Evolutionary conservation across 2,113 vertebrate species (phyloP).

Genomic region (Eulacestoma nigropectus): DNA sequence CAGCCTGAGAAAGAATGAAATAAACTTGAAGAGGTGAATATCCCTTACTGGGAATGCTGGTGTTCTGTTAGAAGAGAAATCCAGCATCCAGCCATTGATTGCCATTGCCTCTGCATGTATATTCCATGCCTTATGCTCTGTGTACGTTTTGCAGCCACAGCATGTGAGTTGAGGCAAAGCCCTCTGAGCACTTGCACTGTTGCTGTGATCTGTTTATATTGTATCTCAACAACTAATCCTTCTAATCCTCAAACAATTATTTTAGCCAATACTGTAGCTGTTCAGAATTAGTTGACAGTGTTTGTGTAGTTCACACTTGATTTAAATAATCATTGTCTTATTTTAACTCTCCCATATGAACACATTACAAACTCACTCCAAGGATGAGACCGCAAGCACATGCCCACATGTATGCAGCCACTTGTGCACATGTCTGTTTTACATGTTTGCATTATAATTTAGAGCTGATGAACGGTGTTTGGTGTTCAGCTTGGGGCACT

Average conservation of each 20-base stretch:
- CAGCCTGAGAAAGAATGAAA: background rate
- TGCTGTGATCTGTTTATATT: background rate
- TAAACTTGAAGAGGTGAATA: accelerated
- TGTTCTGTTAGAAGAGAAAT: background rate
- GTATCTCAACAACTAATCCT: background rate
- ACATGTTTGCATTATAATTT: background rate
- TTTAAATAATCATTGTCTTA: background rate
- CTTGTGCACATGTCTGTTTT: background rate
- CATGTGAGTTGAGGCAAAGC: background rate
- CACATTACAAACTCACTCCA: background rate
- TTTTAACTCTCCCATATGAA: background rate
- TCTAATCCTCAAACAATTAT: conserved; percentile 4
- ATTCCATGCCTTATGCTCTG: background rate
- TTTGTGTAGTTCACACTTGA: background rate
- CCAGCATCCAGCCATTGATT: background rate
- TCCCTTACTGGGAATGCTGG: accelerated
- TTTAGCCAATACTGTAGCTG: background rate
- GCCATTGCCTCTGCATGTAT: background rate
- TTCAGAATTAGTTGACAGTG: background rate
- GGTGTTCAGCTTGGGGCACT: background rate
- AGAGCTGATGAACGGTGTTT: background rate
- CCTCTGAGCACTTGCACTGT: background rate
- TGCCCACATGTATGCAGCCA: background rate
- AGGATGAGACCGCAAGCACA: background rate
- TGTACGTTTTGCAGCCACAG: background rate